Conservation (phyloP, 2,888 invertebrate genomes). For the Endotricha flammealis region DNA sequence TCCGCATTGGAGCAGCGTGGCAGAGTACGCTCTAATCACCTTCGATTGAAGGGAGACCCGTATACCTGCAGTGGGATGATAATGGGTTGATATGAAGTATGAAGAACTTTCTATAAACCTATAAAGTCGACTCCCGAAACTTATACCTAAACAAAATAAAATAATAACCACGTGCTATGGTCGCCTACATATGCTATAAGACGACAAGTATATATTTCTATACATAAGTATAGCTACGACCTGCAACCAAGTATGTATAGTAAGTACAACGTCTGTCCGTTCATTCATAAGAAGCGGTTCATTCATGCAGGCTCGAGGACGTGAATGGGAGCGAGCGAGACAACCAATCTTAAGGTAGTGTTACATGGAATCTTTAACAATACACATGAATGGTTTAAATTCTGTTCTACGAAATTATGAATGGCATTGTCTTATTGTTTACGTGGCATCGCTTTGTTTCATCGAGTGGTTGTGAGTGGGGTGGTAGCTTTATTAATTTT, state of each 20-base stretch:
- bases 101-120: no score
- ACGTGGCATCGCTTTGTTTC: conserved; percentile 35
- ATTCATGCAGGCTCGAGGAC: conserved; percentile 64
- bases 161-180: conserved; percentile 60
- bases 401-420: conserved; percentile 60
- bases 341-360: conserved; percentile 55
- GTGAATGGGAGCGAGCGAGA: conserved; percentile 74
- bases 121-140: conserved; percentile 20
- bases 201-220: no score
- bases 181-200: conserved; percentile 27
- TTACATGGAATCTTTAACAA: conserved; percentile 60
- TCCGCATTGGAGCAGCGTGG: no score
- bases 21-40: no score
- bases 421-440: conserved; percentile 53
- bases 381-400: conserved; percentile 52
- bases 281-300: conserved; percentile 78
- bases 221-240: conserved; percentile 42
- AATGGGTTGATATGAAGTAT: no score
- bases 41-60: no score
- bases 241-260: conserved; percentile 62
- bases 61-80: no score
- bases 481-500: conserved; percentile 11
- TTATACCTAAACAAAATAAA: conserved; percentile 34
- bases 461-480: conserved; percentile 35
- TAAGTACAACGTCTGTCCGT: conserved; percentile 69